Evolutionary conservation across 2,888 invertebrate genomes (phyloP).

Genomic region (Aplocera efformata): DNA sequence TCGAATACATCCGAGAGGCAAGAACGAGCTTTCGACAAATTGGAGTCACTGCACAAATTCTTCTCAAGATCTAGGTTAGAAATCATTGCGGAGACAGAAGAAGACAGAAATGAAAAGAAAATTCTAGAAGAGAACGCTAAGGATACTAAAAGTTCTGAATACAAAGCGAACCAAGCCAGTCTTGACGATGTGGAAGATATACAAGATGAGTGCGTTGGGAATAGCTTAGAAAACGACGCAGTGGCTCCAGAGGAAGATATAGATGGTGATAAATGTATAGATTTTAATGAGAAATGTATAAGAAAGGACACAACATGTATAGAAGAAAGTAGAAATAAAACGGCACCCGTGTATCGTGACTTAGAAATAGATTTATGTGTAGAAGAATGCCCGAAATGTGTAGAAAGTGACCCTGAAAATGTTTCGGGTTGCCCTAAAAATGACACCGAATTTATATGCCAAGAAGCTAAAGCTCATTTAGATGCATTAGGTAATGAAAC

Average conservation of each 20-base stretch:
- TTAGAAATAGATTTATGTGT: conserved; percentile 2
- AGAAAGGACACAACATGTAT: conserved; percentile 4
- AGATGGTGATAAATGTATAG: not conserved
- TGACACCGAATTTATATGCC: conserved; percentile 1
- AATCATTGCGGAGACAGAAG: conserved; percentile 73
- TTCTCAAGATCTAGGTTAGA: conserved; percentile 69
- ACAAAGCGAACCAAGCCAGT: conserved; percentile 62
- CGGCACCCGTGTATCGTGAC: not conserved
- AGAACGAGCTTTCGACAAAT: conserved; percentile 63
- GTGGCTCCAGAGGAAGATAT: not conserved
- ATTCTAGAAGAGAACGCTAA: conserved; percentile 24
- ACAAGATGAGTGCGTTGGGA: conserved; percentile 50
- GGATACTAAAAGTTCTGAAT: conserved; percentile 30
- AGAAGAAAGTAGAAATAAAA: conserved; percentile 1
- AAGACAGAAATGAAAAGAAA: conserved; percentile 29
- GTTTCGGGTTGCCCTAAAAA: no score
- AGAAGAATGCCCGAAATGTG: no score
- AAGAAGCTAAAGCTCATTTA: conserved; percentile 6
- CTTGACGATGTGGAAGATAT: conserved; percentile 71
- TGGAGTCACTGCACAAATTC: conserved; percentile 68
- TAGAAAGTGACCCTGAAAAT: not conserved
- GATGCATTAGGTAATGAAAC: conserved; percentile 12
- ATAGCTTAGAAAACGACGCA: conserved; percentile 8
- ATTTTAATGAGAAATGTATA: conserved; percentile 1
- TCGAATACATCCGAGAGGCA: conserved; percentile 53